A percentile compares a stretch with the other conserved stretches of the same genome.
These are phyloP conservation scores for Zootoca vivipara DNA, from an alignment of 2,113 vertebrate species.

Conservation along the genomic window DNA sequence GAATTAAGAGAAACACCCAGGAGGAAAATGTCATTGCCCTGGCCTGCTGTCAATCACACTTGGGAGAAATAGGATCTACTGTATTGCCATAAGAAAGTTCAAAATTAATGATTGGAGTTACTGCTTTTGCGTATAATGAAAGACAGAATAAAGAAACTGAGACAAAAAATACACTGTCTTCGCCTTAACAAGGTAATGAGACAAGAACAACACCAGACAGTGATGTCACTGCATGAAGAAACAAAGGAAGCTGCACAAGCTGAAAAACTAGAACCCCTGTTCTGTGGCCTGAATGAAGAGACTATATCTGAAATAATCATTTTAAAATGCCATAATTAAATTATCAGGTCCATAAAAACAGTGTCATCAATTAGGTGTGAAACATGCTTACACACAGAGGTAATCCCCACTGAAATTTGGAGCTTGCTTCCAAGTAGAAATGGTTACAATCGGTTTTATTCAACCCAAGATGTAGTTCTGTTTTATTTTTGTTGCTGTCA, in stretches of 20 bases:
- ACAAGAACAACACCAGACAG: slow-evolving; percentile 66
- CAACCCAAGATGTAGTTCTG: neutral
- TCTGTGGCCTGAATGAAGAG: neutral
- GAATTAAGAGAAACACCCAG: neutral
- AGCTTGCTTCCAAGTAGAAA: neutral
- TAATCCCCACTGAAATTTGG: neutral
- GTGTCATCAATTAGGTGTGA: neutral
- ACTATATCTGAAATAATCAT: neutral
- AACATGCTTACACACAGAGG: neutral
- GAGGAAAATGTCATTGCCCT: neutral
- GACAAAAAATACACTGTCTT: slow-evolving; percentile 49
- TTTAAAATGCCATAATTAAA: neutral
- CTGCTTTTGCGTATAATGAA: slow-evolving; percentile 9
- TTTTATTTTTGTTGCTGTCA: neutral
- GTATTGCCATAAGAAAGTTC: neutral
- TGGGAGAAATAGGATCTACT: neutral
- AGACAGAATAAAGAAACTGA: neutral
- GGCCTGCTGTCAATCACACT: neutral
- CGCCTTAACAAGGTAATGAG: slow-evolving; percentile 57
- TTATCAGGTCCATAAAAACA: neutral
- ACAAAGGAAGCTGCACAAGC: slow-evolving; percentile 73
- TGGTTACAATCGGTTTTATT: neutral
- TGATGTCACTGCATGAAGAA: slow-evolving; percentile 77
- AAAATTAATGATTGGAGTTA: neutral
- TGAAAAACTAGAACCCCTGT: slow-evolving; percentile 36